Evolutionary conservation across 2,888 invertebrate species (phyloP), one percentile per base, ranked within the genome.

Genomic region (Hedychridium roseum): DNA sequence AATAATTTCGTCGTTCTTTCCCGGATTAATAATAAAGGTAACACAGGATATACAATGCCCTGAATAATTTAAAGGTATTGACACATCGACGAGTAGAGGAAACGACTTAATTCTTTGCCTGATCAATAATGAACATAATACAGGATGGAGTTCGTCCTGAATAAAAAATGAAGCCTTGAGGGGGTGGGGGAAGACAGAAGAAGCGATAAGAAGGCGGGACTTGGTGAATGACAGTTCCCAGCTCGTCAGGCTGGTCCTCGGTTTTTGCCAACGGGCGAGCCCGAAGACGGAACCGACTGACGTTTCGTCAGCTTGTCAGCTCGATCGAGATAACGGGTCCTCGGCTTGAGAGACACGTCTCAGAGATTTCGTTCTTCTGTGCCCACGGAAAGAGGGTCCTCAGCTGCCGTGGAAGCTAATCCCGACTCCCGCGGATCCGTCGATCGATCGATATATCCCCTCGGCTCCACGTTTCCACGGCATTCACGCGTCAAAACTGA

Each of bases 281-380:
- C 50, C 53, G 49, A 50, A 41, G 37, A 46, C 54, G 58, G 56
- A 56, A 57, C 58, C 50, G 53, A 57, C 53, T 65, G 66, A 68
- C 57, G 53, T 57, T 62, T 70, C 61, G 56, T 62, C 65, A 50
- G 49, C 50, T 60, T 68, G 66, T 68, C 66, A 64, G 44, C 48
- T 43, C 37, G 47, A 58, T 60, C 54, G 53, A 53, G 50, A 55
- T 57, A 50, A 46, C 56, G 54, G 50, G 52, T 48, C 52, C 45
- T 50, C 48, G 39, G 42, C 16, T 7, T 31, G 43, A 43, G 42
- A 40, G 40, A 50, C 43, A 42, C 43, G 37, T 42, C 35, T n/a
- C 37, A 43, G 27, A 18, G 43, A 42, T 46, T 32, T 32, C 36
- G 23, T 11, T 14, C 12, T 27, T 27, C 4, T 9, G 9, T 23